Percentiles rank a stretch among this genome's conserved stretches.
Conservation (phyloP, 2,113 vertebrate genomes). For the Benitochromis conjunctus region DNA sequence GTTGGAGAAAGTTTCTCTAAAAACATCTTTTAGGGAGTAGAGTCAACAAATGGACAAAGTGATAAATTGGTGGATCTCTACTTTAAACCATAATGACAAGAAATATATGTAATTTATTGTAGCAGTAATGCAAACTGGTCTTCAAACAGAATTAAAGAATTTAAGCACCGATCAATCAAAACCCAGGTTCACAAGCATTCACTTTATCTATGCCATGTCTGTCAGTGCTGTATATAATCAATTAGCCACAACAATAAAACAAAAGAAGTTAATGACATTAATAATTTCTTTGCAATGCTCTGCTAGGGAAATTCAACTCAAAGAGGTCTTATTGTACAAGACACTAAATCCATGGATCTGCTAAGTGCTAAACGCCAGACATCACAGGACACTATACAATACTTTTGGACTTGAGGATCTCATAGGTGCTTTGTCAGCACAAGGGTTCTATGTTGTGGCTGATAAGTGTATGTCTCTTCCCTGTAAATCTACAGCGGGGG, state of each 20-base stretch:
- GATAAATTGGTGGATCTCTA: neutral
- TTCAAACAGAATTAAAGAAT: neutral
- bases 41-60: neutral
- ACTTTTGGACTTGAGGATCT: too few species aligned
- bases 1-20: neutral
- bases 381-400: too few species aligned
- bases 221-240: neutral
- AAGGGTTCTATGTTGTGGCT: too few species aligned
- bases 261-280: neutral
- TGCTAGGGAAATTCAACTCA: neutral
- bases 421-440: too few species aligned
- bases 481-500: too few species aligned
- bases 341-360: neutral
- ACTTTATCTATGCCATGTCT: neutral
- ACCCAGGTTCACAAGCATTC: neutral
- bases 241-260: neutral
- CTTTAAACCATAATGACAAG: neutral
- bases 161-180: neutral
- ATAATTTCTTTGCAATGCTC: neutral
- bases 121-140: neutral
- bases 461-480: too few species aligned
- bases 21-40: neutral
- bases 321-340: neutral
- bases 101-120: neutral
- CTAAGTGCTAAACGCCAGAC: neutral